Evolutionary conservation across 2,797 vertebrate genomes (phyloP), one percentile per base, ranked within the genome.

Genomic region (Malurus leucopterus): DNA sequence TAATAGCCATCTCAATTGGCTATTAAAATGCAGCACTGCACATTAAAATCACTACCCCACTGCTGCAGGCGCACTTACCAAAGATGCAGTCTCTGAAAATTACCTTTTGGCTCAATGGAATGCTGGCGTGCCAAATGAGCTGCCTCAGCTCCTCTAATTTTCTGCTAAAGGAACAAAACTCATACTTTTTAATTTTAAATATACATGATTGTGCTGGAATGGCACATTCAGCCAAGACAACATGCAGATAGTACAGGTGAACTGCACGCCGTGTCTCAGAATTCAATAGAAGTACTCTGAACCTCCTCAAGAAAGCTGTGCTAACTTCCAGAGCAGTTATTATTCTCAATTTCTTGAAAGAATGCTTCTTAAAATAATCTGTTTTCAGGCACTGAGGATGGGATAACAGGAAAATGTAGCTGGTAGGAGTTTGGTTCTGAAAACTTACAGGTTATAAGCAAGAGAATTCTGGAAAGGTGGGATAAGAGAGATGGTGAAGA

Each of bases 1-100:
- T 94, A 94, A 94, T 62, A 95, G 91, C n/a, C 40, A 92, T 89
- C 71, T 92, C 82, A 89, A 91, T 36, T 92, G 89, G 36, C 87
- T 92, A 75, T 92, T 95, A 93, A 95, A 94, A 93, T 93, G 64
- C 79, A 90, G 76, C 80, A 72, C 84, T 81, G 29, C 54, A 57
- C 65, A 86, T 96, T 93, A 92, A 88, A 95, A 88, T 92, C 80
- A 71, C 72, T 68, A 54, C 87, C 70, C 57, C 83, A 59, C 51
- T 80, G 55, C 85, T 91, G 57, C 58, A 91, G 44, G 81, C 93
- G 84, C 54, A 53, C 36, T 89, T 46, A 77, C 61, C 58, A 92
- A 95, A 88, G 61, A 89, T 64, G 36, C 65, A 75, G 47, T 40
- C 78, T 58, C 87, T 93, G 73, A 70, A 94, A 83, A 95, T 67